A percentile compares a stretch with the other conserved stretches of the same genome.
These are phyloP conservation scores for Drosophila multiciliata DNA, from an alignment of 2,888 invertebrate species.

Conservation along the genomic window DNA sequence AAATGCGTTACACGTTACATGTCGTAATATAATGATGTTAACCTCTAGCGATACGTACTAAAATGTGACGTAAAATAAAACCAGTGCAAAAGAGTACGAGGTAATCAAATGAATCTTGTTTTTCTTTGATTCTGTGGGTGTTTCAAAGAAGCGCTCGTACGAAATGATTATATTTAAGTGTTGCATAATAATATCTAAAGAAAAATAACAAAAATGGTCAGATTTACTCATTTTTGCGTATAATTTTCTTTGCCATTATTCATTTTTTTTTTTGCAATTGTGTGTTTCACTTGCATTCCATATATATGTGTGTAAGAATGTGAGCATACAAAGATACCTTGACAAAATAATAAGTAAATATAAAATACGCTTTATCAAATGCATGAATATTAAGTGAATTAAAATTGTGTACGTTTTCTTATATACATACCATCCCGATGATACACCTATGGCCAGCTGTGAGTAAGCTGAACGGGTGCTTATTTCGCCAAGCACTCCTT, in stretches of 20 bases:
- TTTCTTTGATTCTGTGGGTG: neutral
- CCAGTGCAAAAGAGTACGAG: neutral
- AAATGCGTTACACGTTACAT: neutral
- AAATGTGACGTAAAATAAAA: constrained; percentile 6
- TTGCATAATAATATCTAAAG: constrained; percentile 2
- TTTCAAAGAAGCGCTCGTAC: constrained; percentile 5
- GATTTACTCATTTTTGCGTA: neutral
- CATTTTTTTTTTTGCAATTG: neutral
- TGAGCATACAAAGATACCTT: neutral
- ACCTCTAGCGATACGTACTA: neutral
- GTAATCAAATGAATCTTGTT: neutral
- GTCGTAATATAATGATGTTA: neutral
- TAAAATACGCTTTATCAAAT: neutral
- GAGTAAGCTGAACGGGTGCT: constrained; percentile 94
- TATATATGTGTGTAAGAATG: neutral
- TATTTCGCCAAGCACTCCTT: constrained; percentile 89
- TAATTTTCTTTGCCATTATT: neutral
- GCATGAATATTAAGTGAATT: neutral
- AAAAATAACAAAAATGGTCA: neutral
- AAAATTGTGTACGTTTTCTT: neutral
- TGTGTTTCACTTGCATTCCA: neutral
- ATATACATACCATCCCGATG: constrained; percentile 93
- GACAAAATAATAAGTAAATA: neutral
- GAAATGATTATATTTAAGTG: neutral
- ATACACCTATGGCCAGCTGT: constrained; percentile 93